Evolutionary conservation across 1,140 invertebrate genomes (phyloP), one percentile per base, ranked within the genome.

Genomic region (Pseudobourletiella spinata): DNA sequence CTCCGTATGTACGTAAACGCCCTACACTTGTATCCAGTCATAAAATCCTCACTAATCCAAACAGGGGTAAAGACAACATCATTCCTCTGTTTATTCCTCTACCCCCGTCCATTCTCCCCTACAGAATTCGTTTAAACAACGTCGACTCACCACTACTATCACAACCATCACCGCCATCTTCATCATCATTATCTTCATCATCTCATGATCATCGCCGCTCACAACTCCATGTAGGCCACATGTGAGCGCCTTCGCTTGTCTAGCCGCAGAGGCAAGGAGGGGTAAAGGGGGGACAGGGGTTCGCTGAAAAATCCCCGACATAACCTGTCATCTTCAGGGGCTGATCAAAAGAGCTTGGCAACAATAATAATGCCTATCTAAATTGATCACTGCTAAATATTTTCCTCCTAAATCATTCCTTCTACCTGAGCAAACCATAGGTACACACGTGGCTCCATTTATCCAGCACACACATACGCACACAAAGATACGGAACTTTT

Each of bases 241-340:
- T n/a, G n/a, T n/a, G n/a, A n/a, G n/a, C n/a, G n/a, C n/a, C n/a
- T n/a, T n/a, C n/a, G n/a, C n/a, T n/a, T n/a, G n/a, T n/a, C n/a
- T n/a, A n/a, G n/a, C n/a, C n/a, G n/a, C n/a, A n/a, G n/a, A n/a
- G n/a, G n/a, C n/a, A n/a, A n/a, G n/a, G n/a, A n/a, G n/a, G n/a
- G n/a, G n/a, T n/a, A n/a, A n/a, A n/a, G n/a, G n/a, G n/a, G n/a
- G n/a, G n/a, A n/a, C n/a, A n/a, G n/a, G n/a, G n/a, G n/a, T n/a
- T n/a, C n/a, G n/a, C n/a, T n/a, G n/a, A n/a, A n/a, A n/a, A n/a
- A n/a, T n/a, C n/a, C n/a, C n/a, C 35, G n/a, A 39, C 6, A 46
- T 46, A 20, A 6, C 32, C 39, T 57, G 56, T 57, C 56, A 57
- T 57, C 32, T 20, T 57, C 56, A 57, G 56, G 46, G 46, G 42